Percentiles rank a stretch among this genome's conserved stretches.
phyloP scores from a whole-genome alignment of 2,797 vertebrate species.

The Pseudochromis fuscus region DNA sequence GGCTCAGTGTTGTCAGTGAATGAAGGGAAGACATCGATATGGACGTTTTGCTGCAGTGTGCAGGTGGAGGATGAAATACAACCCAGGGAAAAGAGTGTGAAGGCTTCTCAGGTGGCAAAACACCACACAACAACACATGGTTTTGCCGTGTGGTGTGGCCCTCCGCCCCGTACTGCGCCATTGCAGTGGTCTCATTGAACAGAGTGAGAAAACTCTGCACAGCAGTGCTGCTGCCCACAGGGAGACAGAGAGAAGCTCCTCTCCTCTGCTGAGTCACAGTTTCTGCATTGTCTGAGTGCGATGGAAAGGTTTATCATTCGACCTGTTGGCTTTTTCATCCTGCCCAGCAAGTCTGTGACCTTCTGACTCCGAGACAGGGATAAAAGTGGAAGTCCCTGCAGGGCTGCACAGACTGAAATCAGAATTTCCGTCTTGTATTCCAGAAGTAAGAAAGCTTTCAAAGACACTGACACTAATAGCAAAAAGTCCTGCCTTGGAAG shows the following conservation, averaged over 20 bases:
- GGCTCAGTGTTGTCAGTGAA: background rate
- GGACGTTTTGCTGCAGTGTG: background rate
- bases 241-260: conserved; percentile 15
- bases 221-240: conserved; percentile 6
- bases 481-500: background rate
- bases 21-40: background rate
- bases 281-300: conserved; percentile 21
- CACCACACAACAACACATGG: too few relatives aligned
- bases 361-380: conserved; percentile 48
- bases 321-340: conserved; percentile 47
- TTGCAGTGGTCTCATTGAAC: conserved; percentile 10
- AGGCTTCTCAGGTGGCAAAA: background rate
- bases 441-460: background rate
- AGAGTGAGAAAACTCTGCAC: conserved; percentile 1
- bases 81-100: background rate
- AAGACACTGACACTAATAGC: background rate
- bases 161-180: background rate
- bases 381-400: conserved; percentile 35
- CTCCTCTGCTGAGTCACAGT: conserved; percentile 29
- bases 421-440: background rate
- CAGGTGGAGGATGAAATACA: conserved; percentile 4
- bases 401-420: background rate
- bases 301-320: conserved; percentile 52
- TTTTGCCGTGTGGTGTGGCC: too few relatives aligned
- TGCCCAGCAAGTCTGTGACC: conserved; percentile 42